Evolutionary conservation across 2,797 vertebrate species (phyloP).

Genomic region (Podarcis lilfordi): DNA sequence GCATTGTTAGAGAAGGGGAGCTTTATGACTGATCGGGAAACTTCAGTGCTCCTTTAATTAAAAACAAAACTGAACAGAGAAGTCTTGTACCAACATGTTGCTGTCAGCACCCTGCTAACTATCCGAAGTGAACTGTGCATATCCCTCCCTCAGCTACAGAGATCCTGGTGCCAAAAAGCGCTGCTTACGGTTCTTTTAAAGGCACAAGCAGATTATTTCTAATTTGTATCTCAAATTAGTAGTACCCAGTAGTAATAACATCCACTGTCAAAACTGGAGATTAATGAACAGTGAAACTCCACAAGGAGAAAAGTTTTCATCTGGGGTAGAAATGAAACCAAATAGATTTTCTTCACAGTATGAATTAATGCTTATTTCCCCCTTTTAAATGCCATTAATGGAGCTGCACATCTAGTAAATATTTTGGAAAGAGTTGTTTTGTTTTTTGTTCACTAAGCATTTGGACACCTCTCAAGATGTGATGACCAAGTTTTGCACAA

Average conservation of each 20-base stretch:
- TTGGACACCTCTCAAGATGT: no score
- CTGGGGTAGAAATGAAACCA: not conserved
- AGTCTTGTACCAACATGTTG: conserved; percentile 76
- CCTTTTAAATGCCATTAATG: conserved; percentile 9
- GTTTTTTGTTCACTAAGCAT: no score
- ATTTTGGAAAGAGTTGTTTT: no score
- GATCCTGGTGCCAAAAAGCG: conserved; percentile 59
- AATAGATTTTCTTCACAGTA: not conserved
- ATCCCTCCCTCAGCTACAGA: conserved; percentile 37
- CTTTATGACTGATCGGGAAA: conserved; percentile 73
- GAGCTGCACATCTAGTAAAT: conserved; percentile 11
- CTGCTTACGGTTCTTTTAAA: conserved; percentile 65
- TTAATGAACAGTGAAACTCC: conserved; percentile 31
- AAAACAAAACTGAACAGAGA: conserved; percentile 72
- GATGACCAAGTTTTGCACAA: no score
- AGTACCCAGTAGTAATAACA: conserved; percentile 47
- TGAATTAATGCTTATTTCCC: not conserved
- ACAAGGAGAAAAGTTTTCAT: conserved; percentile 23
- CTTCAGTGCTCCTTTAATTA: conserved; percentile 74
- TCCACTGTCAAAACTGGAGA: conserved; percentile 45
- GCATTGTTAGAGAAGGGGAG: conserved; percentile 71
- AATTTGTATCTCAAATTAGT: conserved; percentile 55
- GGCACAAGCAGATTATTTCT: conserved; percentile 59
- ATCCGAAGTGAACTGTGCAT: conserved; percentile 65
- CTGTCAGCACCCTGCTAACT: conserved; percentile 75